Evolutionary conservation across 2,888 invertebrate species (phyloP), one percentile per base, ranked within the genome.

Genomic region (Andrena praecox): DNA sequence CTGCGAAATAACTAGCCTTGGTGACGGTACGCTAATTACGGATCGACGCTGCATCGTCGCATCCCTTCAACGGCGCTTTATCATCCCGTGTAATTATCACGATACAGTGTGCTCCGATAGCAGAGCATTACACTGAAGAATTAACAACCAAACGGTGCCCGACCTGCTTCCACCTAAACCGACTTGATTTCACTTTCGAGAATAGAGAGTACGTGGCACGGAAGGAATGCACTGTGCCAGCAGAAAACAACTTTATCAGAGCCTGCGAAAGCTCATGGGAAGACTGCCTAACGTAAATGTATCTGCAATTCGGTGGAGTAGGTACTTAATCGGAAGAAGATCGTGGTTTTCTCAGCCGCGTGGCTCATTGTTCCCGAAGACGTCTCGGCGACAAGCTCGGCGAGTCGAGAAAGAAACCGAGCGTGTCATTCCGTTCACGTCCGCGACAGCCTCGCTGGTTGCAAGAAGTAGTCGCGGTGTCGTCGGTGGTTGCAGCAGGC

Each of bases 381-480:
- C 59, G 50, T 56, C 59, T 50, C 16, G 77, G 35, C 35, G 63
- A 76, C 64, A 24, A 62, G 50, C 33, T 62, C 62, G 6, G 7
- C 29, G 42, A 31, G 50, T 62, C 35, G 3, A 52, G 66, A 48
- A 70, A 71, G 76, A 48, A 74, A 54, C 59, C 64, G 27, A 56
- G 71, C 42, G 59, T 42, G 42, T 66, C 50, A 87, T 87, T 82
- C 88, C 33, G 70, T 54, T 80, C 87, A 86, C 87, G 87, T 88
- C 48, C 79, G 52, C 59, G 70, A 59, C 85, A 67, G 79, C 74
- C 80, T 72, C 69, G 77, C 33, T 20, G 50, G 73, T 74, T 35
- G 84, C 80, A 88, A 88, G 82, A 88, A 89, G 80, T 59, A 35
- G 87, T 85, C 82, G 85, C 76, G 56, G 56, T 56, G 27, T 56